Conservation (phyloP, 35 echinoderm and acorn worm species). For the Lytechinus pictus region DNA sequence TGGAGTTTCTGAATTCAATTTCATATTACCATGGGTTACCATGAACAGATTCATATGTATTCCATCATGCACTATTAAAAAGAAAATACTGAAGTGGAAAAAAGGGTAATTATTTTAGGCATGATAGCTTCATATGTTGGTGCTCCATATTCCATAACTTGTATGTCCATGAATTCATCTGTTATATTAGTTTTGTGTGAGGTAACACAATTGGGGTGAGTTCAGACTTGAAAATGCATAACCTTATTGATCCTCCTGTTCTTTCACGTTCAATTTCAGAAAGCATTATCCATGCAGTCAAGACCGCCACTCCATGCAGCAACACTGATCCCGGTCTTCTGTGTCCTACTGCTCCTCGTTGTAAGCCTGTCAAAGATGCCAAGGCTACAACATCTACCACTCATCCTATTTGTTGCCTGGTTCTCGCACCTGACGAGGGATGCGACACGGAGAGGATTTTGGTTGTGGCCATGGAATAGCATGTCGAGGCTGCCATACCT, state of each 20-base stretch:
- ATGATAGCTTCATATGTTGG: no score
- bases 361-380: neutral
- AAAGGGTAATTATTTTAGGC: no score
- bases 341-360: slow-evolving; percentile 33
- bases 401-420: slow-evolving; percentile 58
- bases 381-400: slow-evolving; percentile 44
- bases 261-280: slow-evolving; percentile 31
- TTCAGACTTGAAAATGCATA: neutral
- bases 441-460: slow-evolving; percentile 63
- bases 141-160: no score
- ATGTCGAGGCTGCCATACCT: slow-evolving; percentile 60
- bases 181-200: neutral
- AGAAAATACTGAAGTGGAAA: no score
- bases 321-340: slow-evolving; percentile 63
- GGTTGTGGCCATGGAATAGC: slow-evolving; percentile 63
- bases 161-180: no score
- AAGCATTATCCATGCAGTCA: slow-evolving; percentile 52
- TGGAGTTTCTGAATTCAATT: no score
- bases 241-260: neutral
- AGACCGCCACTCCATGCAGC: slow-evolving; percentile 61
- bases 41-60: no score
- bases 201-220: neutral
- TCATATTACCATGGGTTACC: no score
- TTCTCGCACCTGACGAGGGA: slow-evolving; percentile 73
- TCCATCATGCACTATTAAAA: no score